Percentiles rank a stretch among this genome's conserved stretches.
phyloP scores from a whole-genome alignment of 2,797 vertebrate species.

The Gambelia wislizenii region DNA sequence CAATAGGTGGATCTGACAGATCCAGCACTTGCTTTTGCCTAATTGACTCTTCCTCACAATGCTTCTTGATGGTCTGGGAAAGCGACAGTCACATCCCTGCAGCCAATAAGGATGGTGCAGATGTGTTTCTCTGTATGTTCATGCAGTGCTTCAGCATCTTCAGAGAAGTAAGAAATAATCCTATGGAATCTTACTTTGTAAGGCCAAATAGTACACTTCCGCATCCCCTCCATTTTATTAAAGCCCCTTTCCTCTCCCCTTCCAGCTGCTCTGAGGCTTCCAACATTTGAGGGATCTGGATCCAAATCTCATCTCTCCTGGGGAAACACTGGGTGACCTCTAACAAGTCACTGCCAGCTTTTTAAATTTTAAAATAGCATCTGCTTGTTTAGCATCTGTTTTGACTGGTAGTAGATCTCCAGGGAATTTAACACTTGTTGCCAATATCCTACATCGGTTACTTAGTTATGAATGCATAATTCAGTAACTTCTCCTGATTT shows the following conservation, averaged over 20 bases:
- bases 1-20: conserved; percentile 9
- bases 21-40: neutral
- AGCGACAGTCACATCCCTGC: neutral
- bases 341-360: neutral
- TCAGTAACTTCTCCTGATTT: too few relatives aligned
- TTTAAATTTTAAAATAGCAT: too few relatives aligned
- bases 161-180: neutral
- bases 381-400: neutral
- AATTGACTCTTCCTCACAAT: neutral
- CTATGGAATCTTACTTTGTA: neutral
- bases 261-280: too few relatives aligned
- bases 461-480: too few relatives aligned
- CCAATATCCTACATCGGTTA: too few relatives aligned
- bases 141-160: neutral
- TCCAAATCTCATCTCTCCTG: neutral
- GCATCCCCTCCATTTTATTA: neutral
- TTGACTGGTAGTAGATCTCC: neutral
- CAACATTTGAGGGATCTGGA: neutral
- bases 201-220: neutral
- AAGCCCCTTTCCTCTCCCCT: neutral
- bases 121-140: too few relatives aligned
- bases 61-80: neutral
- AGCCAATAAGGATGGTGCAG: too few relatives aligned
- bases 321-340: neutral
- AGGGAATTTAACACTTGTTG: neutral